A percentile compares a stretch with the other conserved stretches of the same genome.
These are phyloP conservation scores for Chloroceryle aenea DNA, from an alignment of 2,113 vertebrate genomes.

Conservation along the genomic window DNA sequence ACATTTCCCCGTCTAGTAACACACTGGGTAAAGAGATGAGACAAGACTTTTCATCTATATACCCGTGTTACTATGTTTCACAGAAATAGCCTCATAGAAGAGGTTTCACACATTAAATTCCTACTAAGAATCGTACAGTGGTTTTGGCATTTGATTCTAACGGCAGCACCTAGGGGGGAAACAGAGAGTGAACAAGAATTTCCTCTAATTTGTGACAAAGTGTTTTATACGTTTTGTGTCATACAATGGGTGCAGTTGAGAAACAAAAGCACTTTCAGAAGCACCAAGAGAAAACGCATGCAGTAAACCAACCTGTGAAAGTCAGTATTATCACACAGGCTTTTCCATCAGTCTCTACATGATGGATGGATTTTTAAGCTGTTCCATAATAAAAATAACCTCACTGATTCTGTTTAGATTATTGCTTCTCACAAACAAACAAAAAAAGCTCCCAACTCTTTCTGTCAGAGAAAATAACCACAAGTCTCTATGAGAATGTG, in stretches of 20 bases:
- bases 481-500: neutral
- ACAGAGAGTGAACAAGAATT: neutral
- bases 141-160: neutral
- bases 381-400: neutral
- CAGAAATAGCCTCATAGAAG: neutral
- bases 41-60: too few species aligned
- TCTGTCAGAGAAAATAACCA: neutral
- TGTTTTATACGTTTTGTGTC: neutral
- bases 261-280: neutral
- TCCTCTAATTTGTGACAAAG: neutral
- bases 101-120: neutral
- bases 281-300: accelerated
- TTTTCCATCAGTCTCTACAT: neutral
- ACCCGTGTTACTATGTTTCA: neutral
- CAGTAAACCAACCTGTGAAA: neutral
- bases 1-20: neutral
- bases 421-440: neutral
- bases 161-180: neutral
- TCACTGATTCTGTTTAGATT: neutral
- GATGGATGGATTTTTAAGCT: neutral
- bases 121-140: neutral
- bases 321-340: neutral
- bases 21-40: neutral
- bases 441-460: neutral
- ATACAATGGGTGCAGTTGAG: neutral